A percentile compares a stretch with the other conserved stretches of the same genome.
Evolutionary conservation across 2,888 invertebrate species (phyloP).

Genomic region (Polyommatus iphigenia): DNA sequence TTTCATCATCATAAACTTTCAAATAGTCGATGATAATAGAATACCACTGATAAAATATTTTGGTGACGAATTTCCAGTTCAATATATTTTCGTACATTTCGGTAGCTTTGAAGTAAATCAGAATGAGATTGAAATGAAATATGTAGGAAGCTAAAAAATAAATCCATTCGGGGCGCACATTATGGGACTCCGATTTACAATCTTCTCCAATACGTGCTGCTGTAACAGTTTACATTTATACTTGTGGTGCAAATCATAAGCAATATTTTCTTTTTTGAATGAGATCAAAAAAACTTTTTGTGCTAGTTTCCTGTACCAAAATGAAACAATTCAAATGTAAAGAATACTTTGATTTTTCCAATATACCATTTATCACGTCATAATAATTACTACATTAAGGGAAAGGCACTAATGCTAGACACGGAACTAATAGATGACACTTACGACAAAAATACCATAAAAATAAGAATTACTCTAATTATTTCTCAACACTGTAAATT

Average conservation of each 20-base stretch:
- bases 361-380: no score
- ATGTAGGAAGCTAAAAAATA: conserved; percentile 34
- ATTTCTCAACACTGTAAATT: no score
- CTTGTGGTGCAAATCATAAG: conserved; percentile 44
- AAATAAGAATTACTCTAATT: no score
- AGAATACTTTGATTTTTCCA: no score
- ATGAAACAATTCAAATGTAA: no score
- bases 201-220: conserved; percentile 55
- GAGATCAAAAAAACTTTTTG: not conserved
- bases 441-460: no score
- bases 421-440: no score
- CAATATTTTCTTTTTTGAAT: conserved; percentile 4
- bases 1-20: no score
- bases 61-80: not conserved
- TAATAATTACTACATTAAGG: no score
- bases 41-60: not conserved
- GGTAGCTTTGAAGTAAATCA: conserved; percentile 17
- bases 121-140: conserved; percentile 21
- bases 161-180: conserved; percentile 52
- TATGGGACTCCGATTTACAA: conserved; percentile 55
- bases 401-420: no score
- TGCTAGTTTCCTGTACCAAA: no score
- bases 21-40: not conserved
- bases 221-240: conserved; percentile 63
- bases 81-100: conserved; percentile 21